Evolutionary conservation across 2,113 vertebrate genomes (phyloP).

Genomic region (Indri indri): DNA sequence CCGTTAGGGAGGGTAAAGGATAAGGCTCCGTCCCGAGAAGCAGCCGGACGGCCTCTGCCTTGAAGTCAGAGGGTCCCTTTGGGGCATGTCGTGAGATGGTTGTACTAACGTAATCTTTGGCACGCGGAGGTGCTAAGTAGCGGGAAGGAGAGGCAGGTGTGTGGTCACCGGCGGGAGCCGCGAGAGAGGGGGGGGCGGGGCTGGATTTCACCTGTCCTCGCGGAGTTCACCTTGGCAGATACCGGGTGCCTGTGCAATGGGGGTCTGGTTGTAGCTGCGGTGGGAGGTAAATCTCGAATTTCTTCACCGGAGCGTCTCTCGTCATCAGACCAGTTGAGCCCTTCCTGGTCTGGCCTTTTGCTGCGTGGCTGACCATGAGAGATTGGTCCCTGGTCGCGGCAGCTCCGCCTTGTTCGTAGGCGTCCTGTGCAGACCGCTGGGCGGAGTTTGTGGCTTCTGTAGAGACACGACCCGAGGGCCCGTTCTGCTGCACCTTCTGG

Average conservation of each 20-base stretch:
- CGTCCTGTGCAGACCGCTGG: background rate
- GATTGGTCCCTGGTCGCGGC: background rate
- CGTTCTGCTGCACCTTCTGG: background rate
- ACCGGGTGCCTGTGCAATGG: background rate
- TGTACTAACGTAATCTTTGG: background rate
- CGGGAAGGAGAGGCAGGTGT: background rate
- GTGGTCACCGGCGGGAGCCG: background rate
- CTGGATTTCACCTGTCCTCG: rapidly evolving
- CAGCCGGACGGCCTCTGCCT: background rate
- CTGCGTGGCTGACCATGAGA: background rate
- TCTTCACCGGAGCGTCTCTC: background rate
- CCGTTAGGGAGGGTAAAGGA: background rate
- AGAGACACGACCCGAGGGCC: background rate
- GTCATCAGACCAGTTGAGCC: background rate
- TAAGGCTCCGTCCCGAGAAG: background rate
- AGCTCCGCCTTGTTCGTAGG: background rate
- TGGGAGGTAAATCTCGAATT: background rate
- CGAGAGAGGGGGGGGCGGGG: background rate
- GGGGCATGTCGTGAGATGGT: background rate
- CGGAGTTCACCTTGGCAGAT: background rate
- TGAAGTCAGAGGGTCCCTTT: background rate
- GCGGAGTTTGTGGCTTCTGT: background rate
- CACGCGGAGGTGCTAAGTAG: background rate
- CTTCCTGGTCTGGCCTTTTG: background rate
- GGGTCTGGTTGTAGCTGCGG: background rate